Evolutionary conservation across 1,140 invertebrate species (phyloP).

Genomic region (Drosophila navojoa): DNA sequence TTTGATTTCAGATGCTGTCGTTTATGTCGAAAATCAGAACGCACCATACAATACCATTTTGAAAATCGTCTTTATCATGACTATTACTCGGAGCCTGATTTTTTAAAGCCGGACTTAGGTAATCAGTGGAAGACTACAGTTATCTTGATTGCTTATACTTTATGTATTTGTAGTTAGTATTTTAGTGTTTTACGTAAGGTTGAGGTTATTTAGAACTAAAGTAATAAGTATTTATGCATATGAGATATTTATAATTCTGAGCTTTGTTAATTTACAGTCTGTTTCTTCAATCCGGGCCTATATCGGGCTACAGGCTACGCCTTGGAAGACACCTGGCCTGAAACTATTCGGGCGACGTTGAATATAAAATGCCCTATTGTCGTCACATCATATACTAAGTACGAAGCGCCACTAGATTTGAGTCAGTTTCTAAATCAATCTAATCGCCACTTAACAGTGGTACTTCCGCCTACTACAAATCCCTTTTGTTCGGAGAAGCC

Average conservation of each 20-base stretch:
- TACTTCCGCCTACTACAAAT: conserved; percentile 86
- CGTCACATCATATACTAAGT: conserved; percentile 87
- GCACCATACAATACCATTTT: conserved; percentile 70
- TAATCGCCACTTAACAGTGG: conserved; percentile 83
- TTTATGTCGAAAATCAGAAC: conserved; percentile 54
- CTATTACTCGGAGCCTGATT: conserved; percentile 84
- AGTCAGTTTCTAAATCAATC: conserved; percentile 84
- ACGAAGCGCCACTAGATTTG: conserved; percentile 87
- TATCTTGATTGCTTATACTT: too few relatives aligned
- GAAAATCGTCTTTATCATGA: conserved; percentile 86
- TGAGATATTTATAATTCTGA: not conserved
- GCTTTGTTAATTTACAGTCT: conserved; percentile 84
- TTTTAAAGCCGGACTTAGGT: conserved; percentile 86
- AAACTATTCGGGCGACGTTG: conserved; percentile 86
- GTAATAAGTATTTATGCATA: too few relatives aligned
- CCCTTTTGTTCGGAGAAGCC: conserved; percentile 88
- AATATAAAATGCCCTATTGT: conserved; percentile 85
- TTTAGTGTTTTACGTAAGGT: too few relatives aligned
- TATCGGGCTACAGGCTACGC: conserved; percentile 87
- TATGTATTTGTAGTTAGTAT: not conserved
- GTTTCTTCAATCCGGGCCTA: conserved; percentile 89
- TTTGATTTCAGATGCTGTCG: conserved; percentile 62
- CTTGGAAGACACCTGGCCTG: conserved; percentile 87
- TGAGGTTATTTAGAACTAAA: too few relatives aligned
- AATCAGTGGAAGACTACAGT: conserved; percentile 43